Percentiles rank a stretch among this genome's conserved stretches.
These are phyloP conservation scores for Dinomys branickii DNA, from an alignment of 2,113 vertebrate species.

Conservation along the genomic window DNA sequence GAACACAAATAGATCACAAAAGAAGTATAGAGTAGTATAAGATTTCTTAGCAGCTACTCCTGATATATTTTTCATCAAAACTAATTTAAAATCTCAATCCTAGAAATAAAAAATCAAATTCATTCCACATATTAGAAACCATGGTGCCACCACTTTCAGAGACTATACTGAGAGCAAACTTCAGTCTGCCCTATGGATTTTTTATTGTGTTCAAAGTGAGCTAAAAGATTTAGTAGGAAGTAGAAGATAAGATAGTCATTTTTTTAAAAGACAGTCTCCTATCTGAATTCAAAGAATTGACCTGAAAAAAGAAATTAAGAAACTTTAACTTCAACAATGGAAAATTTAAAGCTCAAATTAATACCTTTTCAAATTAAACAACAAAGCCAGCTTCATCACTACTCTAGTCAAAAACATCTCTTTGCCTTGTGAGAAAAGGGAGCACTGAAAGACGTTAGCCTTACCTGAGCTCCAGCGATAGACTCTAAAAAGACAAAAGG, in stretches of 20 bases:
- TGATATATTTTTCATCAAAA: not conserved
- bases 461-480: not conserved
- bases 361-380: not conserved
- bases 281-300: not conserved
- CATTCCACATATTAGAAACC: not conserved
- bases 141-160: not conserved
- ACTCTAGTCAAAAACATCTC: not conserved
- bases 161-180: not conserved
- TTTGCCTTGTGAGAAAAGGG: not conserved
- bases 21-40: not conserved
- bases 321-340: not conserved
- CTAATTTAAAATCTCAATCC: not conserved
- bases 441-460: not conserved
- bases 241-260: not conserved
- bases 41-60: not conserved
- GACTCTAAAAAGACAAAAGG: not conserved
- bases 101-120: not conserved
- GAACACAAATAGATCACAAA: not conserved
- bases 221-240: not conserved
- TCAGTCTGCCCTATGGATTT: not conserved
- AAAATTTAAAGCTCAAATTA: slow-evolving; percentile 8
- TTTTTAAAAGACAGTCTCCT: not conserved
- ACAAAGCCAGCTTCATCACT: not conserved
- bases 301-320: not conserved
- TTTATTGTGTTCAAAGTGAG: not conserved